Percentiles rank a stretch among this genome's conserved stretches.
Evolutionary conservation across 1,140 invertebrate species (phyloP).

Genomic region (Lepidostoma basale): DNA sequence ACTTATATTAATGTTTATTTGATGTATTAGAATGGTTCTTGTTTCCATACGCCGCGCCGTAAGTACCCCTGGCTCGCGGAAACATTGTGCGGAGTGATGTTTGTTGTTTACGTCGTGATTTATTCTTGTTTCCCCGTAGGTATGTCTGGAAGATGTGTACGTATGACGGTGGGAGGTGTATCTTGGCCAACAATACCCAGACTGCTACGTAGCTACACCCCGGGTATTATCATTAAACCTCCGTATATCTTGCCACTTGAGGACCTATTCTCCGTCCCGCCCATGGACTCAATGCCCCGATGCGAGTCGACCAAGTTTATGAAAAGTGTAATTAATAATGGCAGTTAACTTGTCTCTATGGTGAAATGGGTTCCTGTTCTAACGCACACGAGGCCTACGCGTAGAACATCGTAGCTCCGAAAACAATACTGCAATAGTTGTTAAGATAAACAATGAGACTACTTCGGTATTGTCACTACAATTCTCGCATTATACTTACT

Average conservation of each 20-base stretch:
- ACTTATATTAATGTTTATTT: too few species aligned
- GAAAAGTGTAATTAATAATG: constrained; percentile 22
- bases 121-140: constrained; percentile 36
- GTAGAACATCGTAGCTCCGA: too few species aligned
- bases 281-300: constrained; percentile 12
- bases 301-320: neutral
- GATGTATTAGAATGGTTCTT: too few species aligned
- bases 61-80: neutral
- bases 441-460: too few species aligned
- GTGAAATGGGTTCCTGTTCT: neutral
- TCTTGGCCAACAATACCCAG: constrained; percentile 29
- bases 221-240: constrained; percentile 44
- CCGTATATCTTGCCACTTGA: constrained; percentile 41
- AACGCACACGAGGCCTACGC: too few species aligned
- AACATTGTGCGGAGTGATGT: constrained; percentile 39
- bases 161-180: neutral
- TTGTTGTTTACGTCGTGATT: constrained; percentile 45
- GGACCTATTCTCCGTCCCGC: constrained; percentile 1
- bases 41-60: too few species aligned
- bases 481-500: too few species aligned
- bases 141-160: neutral
- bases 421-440: too few species aligned
- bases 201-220: constrained; percentile 18
- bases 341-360: constrained; percentile 1
- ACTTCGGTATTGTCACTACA: too few species aligned